These are phyloP conservation scores for Cossypha caffra DNA, from an alignment of 2,797 vertebrate genomes.

Conservation along the genomic window DNA sequence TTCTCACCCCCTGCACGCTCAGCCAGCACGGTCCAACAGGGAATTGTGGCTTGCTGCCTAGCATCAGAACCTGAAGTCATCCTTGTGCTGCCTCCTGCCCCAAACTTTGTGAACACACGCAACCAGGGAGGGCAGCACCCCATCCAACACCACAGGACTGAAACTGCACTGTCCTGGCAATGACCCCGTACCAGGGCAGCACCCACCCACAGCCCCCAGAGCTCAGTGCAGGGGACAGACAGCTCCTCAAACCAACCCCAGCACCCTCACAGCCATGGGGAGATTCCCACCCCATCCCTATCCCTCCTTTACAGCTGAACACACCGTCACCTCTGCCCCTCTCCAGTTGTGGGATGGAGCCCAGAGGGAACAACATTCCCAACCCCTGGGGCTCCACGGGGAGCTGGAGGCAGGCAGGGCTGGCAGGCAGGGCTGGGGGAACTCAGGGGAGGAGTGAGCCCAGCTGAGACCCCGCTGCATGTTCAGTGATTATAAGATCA, in stretches of 20 bases:
- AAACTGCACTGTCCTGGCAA: fast-evolving
- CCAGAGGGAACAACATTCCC: background rate
- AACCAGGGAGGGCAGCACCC: background rate
- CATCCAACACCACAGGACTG: fast-evolving
- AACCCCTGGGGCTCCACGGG: fast-evolving
- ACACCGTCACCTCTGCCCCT: background rate
- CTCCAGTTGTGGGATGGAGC: fast-evolving
- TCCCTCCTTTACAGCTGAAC: background rate
- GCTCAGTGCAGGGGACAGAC: fast-evolving
- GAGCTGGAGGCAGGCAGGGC: background rate
- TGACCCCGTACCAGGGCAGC: fast-evolving
- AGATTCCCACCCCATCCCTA: background rate
- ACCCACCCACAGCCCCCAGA: background rate
- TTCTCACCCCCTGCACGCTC: background rate
- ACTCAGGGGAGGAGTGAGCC: background rate
- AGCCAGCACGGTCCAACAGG: background rate
- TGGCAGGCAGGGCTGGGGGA: background rate
- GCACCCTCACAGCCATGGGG: fast-evolving
- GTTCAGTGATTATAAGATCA: conserved; percentile 62
- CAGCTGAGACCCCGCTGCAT: background rate
- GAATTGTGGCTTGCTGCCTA: background rate
- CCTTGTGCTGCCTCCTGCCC: background rate
- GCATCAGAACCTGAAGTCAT: background rate
- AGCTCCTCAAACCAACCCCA: background rate
- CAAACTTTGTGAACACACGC: fast-evolving